Evolutionary conservation across 2,113 vertebrate species (phyloP).

Genomic region (Datnioides undecimradiatus): DNA sequence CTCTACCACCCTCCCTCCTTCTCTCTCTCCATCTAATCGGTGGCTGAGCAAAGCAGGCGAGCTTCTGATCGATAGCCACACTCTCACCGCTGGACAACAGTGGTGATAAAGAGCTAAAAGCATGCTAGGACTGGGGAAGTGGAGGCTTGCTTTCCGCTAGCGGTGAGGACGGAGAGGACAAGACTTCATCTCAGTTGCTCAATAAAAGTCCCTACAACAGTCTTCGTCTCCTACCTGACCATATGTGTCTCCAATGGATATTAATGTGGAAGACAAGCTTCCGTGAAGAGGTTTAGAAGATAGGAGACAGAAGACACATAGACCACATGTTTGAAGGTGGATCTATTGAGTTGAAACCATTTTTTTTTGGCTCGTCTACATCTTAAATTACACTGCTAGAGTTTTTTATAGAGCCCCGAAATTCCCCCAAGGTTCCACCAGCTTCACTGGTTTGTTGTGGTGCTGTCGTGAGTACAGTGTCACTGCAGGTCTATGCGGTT

Average conservation of each 20-base stretch:
- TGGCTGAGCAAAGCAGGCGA: slow-evolving; percentile 58
- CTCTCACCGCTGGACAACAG: slow-evolving; percentile 67
- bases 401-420: not conserved
- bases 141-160: slow-evolving; percentile 27
- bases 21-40: slow-evolving; percentile 53
- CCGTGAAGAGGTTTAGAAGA: not conserved
- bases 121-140: slow-evolving; percentile 43
- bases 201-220: not conserved
- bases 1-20: not conserved
- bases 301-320: not conserved
- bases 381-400: not conserved
- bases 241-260: not conserved
- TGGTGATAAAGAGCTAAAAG: slow-evolving; percentile 75
- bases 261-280: not conserved
- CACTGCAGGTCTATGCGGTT: too few species aligned
- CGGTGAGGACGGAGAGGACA: slow-evolving; percentile 11
- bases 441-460: not conserved
- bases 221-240: not conserved
- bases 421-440: not conserved
- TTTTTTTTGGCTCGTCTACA: not conserved
- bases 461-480: not conserved
- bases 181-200: not conserved
- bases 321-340: too few species aligned
- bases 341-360: too few species aligned
- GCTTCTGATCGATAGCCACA: slow-evolving; percentile 73